Conservation (phyloP, 1,140 invertebrate genomes). For the Thalassaphorura encarpata region DNA sequence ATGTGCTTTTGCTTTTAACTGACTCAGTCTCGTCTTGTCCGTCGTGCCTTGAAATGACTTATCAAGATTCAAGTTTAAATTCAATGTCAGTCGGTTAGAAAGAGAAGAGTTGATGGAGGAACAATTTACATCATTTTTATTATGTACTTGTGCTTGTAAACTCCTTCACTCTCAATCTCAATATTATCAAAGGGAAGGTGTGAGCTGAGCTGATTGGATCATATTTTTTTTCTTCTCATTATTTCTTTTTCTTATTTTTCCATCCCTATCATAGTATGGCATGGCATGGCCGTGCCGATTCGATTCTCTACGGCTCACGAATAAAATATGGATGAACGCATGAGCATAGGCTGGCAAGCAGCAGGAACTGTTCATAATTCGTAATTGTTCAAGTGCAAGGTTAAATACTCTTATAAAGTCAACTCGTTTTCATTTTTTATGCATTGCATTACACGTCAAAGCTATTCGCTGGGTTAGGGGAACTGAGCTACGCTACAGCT, state of each 20-base stretch:
- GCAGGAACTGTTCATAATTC: too few relatives aligned
- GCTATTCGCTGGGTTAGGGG: too few relatives aligned
- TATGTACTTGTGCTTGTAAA: not conserved
- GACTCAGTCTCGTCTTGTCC: too few relatives aligned
- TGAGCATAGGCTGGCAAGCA: too few relatives aligned
- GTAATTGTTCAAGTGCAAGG: not conserved
- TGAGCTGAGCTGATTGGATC: not conserved
- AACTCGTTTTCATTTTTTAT: too few relatives aligned
- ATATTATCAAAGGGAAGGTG: not conserved
- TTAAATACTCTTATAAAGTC: too few relatives aligned
- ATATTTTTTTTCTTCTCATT: not conserved
- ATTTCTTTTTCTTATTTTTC: not conserved
- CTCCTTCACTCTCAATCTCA: not conserved
- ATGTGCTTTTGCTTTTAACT: too few relatives aligned
- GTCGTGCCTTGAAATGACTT: not conserved
- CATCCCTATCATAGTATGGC: not conserved
- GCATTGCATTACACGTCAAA: too few relatives aligned
- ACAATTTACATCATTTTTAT: not conserved
- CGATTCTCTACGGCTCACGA: too few relatives aligned
- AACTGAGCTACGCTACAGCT: too few relatives aligned
- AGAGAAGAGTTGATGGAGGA: not conserved
- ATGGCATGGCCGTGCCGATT: not conserved
- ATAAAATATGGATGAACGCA: not conserved
- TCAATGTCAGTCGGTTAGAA: not conserved
- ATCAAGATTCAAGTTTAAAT: not conserved